Evolutionary conservation across 2,888 invertebrate genomes (phyloP), one percentile per base, ranked within the genome.

Genomic region (Megalurothrips usitatus): DNA sequence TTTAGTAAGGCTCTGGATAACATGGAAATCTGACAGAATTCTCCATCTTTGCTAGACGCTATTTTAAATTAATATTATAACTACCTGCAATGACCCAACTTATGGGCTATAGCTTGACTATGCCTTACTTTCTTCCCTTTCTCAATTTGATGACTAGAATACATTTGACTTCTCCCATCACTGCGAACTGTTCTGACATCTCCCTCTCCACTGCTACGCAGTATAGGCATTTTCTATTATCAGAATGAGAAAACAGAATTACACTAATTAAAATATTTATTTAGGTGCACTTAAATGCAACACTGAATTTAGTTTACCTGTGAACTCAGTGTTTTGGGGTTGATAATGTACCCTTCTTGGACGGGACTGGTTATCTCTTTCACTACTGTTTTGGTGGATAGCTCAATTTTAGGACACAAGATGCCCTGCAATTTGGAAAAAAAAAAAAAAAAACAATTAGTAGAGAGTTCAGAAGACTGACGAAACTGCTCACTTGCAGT

Each of bases 291-390:
- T 14, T 14, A 8, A 43, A 43, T 43, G 2, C 34, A 4, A 43
- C 34, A 43, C 3, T 4, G 34, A 43, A 43, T 43, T 43, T 4
- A 4, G 34, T 12, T 75, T 75, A 75, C 68, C 23, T 75, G 68
- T 10, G 68, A 75, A 26, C 68, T 75, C 12, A 75, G 12, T 75
- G 68, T 75, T 75, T 75, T 75, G 26, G 68, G 68, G 26, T 75
- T 75, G 8, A 75, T 75, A 26, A 75, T 75, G 26, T 75, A 75
- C 10, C 68, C 68, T 11, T 75, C 68, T 26, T 75, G 68, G 4
- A 26, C 68, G 26, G 68, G 12, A 75, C 68, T 75, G 23, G 68
- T 12, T 26, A 75, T 26, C 23, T 75, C 68, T 26, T 75, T 26
- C 12, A 75, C 26, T 8, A 75, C 26, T 26, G 68, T 75, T 75